Percentiles rank a stretch among this genome's conserved stretches.
Evolutionary conservation across 2,888 invertebrate genomes (phyloP).

Genomic region (Thymelicus sylvestris): DNA sequence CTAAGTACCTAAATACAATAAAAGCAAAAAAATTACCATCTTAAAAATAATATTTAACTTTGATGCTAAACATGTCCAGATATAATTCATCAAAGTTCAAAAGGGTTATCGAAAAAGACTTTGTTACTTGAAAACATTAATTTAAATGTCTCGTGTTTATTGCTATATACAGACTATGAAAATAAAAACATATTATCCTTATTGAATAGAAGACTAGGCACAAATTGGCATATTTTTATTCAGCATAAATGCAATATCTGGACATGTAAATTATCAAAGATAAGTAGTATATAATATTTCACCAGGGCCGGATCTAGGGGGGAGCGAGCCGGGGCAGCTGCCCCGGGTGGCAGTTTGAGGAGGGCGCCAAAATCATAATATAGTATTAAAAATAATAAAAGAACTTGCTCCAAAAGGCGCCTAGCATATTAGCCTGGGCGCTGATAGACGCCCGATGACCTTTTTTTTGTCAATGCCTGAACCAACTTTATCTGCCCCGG

Average conservation of each 20-base stretch:
- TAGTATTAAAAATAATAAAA: no score
- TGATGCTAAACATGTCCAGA: not conserved
- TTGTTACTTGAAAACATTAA: no score
- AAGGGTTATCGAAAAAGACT: not conserved
- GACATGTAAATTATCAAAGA: not conserved
- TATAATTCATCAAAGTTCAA: not conserved
- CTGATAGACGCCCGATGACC: no score
- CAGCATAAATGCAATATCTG: not conserved
- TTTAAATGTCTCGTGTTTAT: no score
- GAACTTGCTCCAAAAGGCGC: no score
- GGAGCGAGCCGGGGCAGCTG: no score
- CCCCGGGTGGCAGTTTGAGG: no score
- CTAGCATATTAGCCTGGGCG: no score
- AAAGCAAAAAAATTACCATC: slow-evolving; percentile 44
- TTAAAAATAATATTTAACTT: slow-evolving; percentile 17
- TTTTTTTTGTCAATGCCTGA: no score
- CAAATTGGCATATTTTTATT: not conserved
- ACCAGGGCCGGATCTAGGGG: no score
- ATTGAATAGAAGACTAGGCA: not conserved
- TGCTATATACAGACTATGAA: not conserved
- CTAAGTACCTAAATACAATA: slow-evolving; percentile 64
- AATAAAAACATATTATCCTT: not conserved
- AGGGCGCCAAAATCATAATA: no score
- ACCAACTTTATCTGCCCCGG: no score
- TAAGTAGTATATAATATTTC: slow-evolving; percentile 6